phyloP scores from a whole-genome alignment of 2,113 vertebrate species.

The Pachypanchax playfairii region DNA sequence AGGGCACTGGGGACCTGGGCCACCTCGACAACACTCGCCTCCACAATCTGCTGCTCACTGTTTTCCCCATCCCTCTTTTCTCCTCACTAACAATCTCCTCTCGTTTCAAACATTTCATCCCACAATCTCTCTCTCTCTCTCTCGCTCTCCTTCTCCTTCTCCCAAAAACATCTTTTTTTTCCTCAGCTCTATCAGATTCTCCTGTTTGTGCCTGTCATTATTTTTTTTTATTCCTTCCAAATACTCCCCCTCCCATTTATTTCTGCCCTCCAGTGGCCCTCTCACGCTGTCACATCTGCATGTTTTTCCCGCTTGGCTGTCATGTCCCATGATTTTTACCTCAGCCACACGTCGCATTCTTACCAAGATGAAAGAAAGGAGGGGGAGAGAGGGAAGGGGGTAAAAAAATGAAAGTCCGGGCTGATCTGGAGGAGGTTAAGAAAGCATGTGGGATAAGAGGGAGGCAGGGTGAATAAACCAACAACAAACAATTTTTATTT shows the following conservation, averaged over 20 bases:
- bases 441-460: constrained; percentile 68
- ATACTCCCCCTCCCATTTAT: constrained; percentile 39
- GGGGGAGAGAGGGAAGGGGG: constrained; percentile 21
- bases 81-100: constrained; percentile 58
- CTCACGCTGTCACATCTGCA: constrained; percentile 60
- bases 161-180: neutral
- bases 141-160: constrained; percentile 34
- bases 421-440: constrained; percentile 70
- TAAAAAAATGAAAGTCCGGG: constrained; percentile 46
- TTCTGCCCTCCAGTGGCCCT: constrained; percentile 63
- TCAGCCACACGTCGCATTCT: constrained; percentile 52
- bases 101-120: constrained; percentile 66
- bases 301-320: constrained; percentile 59
- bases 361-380: constrained; percentile 39
- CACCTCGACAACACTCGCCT: constrained; percentile 73
- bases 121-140: constrained; percentile 47
- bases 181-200: constrained; percentile 57
- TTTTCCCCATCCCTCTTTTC: constrained; percentile 53
- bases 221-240: constrained; percentile 55
- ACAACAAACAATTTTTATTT: constrained; percentile 78
- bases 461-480: constrained; percentile 69
- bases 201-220: constrained; percentile 66
- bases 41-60: constrained; percentile 68
- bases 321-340: constrained; percentile 63
- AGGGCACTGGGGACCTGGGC: constrained; percentile 72